Evolutionary conservation across 2,888 invertebrate genomes (phyloP), one percentile per base, ranked within the genome.

Genomic region (Frankliniella intonsa): DNA sequence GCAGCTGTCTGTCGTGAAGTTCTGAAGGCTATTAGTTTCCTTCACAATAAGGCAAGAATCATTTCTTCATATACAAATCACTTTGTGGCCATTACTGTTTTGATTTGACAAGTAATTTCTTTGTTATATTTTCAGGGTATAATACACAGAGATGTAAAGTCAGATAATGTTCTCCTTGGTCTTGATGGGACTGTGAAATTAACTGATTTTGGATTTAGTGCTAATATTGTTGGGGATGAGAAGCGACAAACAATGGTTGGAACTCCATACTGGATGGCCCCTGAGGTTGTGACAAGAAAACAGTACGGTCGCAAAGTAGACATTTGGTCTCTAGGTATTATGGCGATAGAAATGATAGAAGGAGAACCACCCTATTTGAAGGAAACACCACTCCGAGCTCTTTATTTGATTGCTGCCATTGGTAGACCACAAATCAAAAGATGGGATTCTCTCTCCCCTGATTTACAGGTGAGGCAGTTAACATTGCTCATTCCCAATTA

Each of bases 261-360:
- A n/a, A 98, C 98, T 0, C 97, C 97, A 0, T 98, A 97, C 86
- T 97, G 97, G 98, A 98, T 98, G 98, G 97, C 98, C 0, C 98
- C 98, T 0, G 97, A 97, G 88, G 95, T 97, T 0, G 96, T 96
- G 0, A 96, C 95, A 0, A 90, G 97, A 84, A 97, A 97, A 86
- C 95, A 96, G 85, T 98, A 98, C 85, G 97, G 97, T 14, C 96
- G 96, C 86, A 96, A 96, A 86, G 94, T 97, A 0, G 97, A 97
- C 87, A 95, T 97, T 69, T 97, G 97, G 97, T 97, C 97, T 0
- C 90, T 98, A 82, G 97, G 97, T n/a, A 98, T 99, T 84, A 98
- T 99, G 98, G 96, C 97, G 0, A 97, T 99, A 82, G 97, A 97
- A 89, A 96, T 96, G 96, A 94, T 99, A 81, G 97, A 98, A 87